Evolutionary conservation across 1,140 invertebrate species (phyloP), one percentile per base, ranked within the genome.

Genomic region (Philotrypesis tridentata): DNA sequence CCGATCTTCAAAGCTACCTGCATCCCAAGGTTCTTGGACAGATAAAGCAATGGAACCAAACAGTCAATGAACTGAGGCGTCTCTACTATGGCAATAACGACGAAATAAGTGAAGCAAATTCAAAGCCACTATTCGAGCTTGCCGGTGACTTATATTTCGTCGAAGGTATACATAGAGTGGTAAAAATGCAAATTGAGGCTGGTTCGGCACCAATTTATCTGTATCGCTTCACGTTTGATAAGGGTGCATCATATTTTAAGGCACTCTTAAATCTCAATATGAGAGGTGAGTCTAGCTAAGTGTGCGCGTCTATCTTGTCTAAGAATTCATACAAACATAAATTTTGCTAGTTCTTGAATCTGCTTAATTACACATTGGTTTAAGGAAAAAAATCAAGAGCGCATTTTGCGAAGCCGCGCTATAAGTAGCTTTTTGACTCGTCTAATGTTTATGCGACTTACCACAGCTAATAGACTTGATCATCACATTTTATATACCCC

Each of bases 201-300:
- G 83, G 77, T 5, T 27, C 76, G 0, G 79, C 84, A 23, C 86
- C 90, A 0, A 88, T 92, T 2, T 94, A 92, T 82, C 85, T 93
- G 48, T 94, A 94, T 74, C 87, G 87, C 83, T 93, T 94, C 85
- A 87, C 90, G 37, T 92, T 89, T 70, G 86, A 90, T 0, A 63
- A 33, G 4, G 63, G 4, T n/a, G 2, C 8, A n/a, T 79, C 77
- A 12, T 1, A 31, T 14, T 31, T 33, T 0, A 70, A 71, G 31
- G 2, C n/a, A 6, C 14, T 63, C 0, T 14, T 65, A 37, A 63
- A 63, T 4, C 1, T n/a, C 8, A 31, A 29, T 17, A 8, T 33
- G 8, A 77, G 23, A 27, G 60, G 31, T 40, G 17, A 67, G 17
- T 55, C 37, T 31, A 61, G n/a, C n/a, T n/a, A n/a, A n/a, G n/a